A percentile compares a stretch with the other conserved stretches of the same genome.
Evolutionary conservation across 1,140 invertebrate species (phyloP).

Genomic region (Trigoniulus corallinus): DNA sequence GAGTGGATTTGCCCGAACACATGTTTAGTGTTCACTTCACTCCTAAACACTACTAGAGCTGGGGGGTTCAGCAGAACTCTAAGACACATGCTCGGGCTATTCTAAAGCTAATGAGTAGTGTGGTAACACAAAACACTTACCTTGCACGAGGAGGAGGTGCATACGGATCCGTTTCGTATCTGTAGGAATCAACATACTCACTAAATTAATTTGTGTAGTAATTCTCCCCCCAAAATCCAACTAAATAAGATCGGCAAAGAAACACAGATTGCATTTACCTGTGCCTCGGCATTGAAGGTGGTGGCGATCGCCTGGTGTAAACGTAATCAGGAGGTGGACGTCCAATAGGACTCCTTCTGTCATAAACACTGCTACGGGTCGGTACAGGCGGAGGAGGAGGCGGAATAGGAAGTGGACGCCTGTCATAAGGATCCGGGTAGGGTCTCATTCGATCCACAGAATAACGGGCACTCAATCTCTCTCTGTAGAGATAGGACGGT

Average conservation of each 20-base stretch:
- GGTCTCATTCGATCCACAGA: conserved; percentile 16
- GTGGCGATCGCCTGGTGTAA: conserved; percentile 1
- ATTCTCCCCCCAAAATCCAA: no score
- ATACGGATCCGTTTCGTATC: background rate
- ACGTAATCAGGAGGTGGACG: conserved; percentile 1
- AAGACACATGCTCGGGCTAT: no score
- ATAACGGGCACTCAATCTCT: conserved; percentile 69
- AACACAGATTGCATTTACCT: background rate
- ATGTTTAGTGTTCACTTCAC: no score
- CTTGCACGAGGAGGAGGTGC: background rate
- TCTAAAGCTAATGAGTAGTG: no score
- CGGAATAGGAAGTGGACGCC: background rate
- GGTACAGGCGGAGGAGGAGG: conserved; percentile 1
- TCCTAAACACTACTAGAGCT: no score
- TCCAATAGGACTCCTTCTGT: background rate
- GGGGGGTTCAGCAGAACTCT: no score
- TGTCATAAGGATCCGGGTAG: conserved; percentile 5
- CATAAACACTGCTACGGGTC: background rate
- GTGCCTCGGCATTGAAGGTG: background rate
- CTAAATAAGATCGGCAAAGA: no score
- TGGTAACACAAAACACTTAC: no score
- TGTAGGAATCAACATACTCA: background rate
- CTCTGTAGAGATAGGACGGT: conserved; percentile 49
- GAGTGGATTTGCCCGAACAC: no score
- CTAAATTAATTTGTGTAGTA: no score